Evolutionary conservation across 1,140 invertebrate species (phyloP), one percentile per base, ranked within the genome.

Genomic region (Diuraphis noxia): DNA sequence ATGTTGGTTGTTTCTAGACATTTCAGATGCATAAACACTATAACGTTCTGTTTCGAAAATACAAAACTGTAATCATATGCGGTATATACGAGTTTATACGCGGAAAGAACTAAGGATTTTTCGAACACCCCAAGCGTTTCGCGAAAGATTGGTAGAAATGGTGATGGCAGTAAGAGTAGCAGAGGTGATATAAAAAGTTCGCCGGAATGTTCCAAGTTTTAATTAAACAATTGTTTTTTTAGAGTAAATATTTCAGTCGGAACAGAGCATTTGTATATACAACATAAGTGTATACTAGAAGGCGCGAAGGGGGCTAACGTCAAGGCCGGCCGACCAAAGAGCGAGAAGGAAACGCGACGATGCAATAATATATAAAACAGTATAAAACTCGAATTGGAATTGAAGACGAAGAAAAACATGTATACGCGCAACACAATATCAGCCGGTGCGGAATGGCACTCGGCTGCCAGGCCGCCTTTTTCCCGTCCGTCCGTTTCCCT

Each of bases 211-310:
- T 91, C 38, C 43, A n/a, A 81, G 77, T 81, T 91, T 91, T 91
- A 91, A 91, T 91, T 91, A 91, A 91, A 91, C 89, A 91, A 91
- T 91, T 91, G 89, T 91, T 82, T 52, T 56, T 88, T 88, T 49
- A 23, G 36, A 56, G 86, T 52, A 81, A 82, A 91, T 91, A 91
- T 91, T 91, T 91, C 23, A 49, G 89, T 43, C 34, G 41, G 36
- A 52, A 23, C 52, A 63, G 30, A 25, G 23, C 49, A 63, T 52
- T 56, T 63, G 25, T 88, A n/a, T 49, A 49, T 4, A 43, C 46
- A 49, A 49, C 46, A 49, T 21, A 21, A 23, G 46, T 6, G 46
- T 49, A 86, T 25, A 72, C n/a, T 86, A 52, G n/a, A 30, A 34
- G 40, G 52, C 41, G 43, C 10, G 23, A 13, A 43, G 81, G 88